phyloP scores from a whole-genome alignment of 2,113 vertebrate genomes.

The Enhydra lutris region DNA sequence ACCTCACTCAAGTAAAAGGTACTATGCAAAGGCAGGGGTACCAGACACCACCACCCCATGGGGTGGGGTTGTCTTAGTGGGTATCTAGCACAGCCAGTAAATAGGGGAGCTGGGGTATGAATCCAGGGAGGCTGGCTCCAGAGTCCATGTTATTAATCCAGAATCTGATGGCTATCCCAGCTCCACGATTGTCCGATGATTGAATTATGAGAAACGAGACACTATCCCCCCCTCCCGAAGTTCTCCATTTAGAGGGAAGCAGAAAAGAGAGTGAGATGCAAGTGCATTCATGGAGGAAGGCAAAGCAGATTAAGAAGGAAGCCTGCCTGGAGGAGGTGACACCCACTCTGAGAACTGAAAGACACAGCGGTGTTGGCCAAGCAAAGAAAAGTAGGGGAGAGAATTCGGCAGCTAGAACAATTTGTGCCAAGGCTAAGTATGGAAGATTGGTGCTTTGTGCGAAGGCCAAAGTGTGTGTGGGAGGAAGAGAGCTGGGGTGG shows the following conservation, averaged over 20 bases:
- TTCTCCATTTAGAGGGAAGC: not conserved
- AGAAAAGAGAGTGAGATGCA: not conserved
- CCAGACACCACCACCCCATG: no score
- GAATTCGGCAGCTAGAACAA: not conserved
- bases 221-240: not conserved
- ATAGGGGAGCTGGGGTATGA: fast-evolving
- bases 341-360: not conserved
- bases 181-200: not conserved
- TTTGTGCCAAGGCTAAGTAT: not conserved
- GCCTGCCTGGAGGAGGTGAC: not conserved
- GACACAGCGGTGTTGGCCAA: not conserved
- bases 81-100: not conserved
- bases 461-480: not conserved
- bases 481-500: not conserved
- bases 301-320: not conserved
- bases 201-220: not conserved
- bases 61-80: no score
- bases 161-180: not conserved
- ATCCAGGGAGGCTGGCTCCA: not conserved
- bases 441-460: not conserved
- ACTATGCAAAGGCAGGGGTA: not conserved
- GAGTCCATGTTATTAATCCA: not conserved
- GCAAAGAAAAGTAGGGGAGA: not conserved
- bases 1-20: not conserved
- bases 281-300: not conserved